Evolutionary conservation across 2,113 vertebrate genomes (phyloP), one percentile per base, ranked within the genome.

Genomic region (Falco punctatus): DNA sequence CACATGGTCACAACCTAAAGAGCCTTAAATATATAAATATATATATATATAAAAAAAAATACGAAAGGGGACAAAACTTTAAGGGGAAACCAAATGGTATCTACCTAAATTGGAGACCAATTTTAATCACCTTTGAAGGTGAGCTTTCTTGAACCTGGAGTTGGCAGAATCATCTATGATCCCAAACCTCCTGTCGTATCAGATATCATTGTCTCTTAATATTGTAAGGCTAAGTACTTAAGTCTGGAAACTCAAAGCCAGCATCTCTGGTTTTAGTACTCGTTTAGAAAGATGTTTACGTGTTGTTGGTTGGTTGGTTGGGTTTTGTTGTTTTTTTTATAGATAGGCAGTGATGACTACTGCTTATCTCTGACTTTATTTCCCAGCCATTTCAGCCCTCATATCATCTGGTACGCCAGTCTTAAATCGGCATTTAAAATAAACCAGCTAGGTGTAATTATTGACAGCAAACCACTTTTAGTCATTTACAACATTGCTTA

Each of bases 151-250:
- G 65, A 89, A 79, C 49, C 57, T 72, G 89, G 95, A 95, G 96
- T 70, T 97, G 95, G 96, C 93, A 97, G 94, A 97, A 97, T 95
- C 89, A 27, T 92, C 95, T 96, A 52, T 80, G 95, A 86, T 49
- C 87, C 85, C 82, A 82, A 86, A 92, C 17, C 73, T 91, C 64
- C 80, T 42, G 40, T 62, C 3, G 0, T 74, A 93, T 72, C 8
- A 15, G 70, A 32, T 93, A 79, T 64, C 17, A 0, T 57, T 95
- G 89, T 91, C 61, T 82, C 84, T 80, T 30, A 17, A 44, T n/a
- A 5, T 52, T 81, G 13, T 40, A 6, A 44, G 81, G 92, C 77
- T 93, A 42, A 6, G 2, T 32, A 15, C 44, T 48, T 32, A 28
- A 28, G 88, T 18, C 52, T 61, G 89, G 86, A 21, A 73, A 69